phyloP scores from a whole-genome alignment of 2,113 vertebrate species.

The Hydropotes inermis region DNA sequence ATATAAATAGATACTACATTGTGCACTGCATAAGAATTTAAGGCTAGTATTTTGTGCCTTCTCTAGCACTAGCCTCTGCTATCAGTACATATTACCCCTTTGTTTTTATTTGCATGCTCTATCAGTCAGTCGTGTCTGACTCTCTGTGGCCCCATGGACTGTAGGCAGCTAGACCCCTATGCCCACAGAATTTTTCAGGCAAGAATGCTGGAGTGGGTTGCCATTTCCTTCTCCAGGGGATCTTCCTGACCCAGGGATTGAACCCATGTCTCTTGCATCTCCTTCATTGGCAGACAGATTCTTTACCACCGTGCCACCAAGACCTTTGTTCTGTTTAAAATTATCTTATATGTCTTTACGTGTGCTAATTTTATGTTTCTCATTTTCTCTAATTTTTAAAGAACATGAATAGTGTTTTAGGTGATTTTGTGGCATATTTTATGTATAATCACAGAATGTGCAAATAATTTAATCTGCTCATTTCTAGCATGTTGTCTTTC shows the following conservation, averaged over 20 bases:
- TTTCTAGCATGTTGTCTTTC: background rate
- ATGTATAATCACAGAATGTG: background rate
- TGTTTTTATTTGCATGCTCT: background rate
- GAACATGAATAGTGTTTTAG: background rate
- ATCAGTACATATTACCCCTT: background rate
- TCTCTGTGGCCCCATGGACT: background rate
- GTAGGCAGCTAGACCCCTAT: background rate
- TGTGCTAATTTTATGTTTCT: background rate
- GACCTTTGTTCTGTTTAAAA: background rate
- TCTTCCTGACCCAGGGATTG: background rate
- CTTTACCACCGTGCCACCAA: background rate
- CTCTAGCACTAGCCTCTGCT: background rate
- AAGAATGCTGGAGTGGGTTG: background rate
- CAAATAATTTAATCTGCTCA: background rate
- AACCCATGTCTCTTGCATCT: background rate
- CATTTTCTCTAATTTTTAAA: background rate
- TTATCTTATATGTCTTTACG: background rate
- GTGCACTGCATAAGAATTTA: background rate
- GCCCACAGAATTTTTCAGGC: background rate
- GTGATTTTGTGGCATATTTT: background rate
- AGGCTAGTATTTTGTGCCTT: background rate
- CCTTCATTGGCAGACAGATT: background rate
- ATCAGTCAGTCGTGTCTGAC: background rate
- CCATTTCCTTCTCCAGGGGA: background rate
- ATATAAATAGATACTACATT: background rate